These are phyloP conservation scores for Subacronicta megacephala DNA, from an alignment of 2,888 invertebrate genomes.

Conservation along the genomic window DNA sequence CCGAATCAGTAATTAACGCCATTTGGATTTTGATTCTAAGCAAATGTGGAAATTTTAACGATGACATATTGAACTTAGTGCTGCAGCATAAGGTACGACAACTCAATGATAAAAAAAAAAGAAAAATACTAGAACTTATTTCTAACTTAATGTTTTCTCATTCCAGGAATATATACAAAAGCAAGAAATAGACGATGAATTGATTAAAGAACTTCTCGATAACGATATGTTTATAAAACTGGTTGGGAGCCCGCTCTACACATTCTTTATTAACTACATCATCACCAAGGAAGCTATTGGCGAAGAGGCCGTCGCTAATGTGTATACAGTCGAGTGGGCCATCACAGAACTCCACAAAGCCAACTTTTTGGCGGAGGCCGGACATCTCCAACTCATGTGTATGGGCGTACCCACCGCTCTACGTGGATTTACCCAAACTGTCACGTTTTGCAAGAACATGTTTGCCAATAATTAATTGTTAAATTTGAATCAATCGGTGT, in stretches of 20 bases:
- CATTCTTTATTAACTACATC: slow-evolving; percentile 72
- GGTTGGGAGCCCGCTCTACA: slow-evolving; percentile 76
- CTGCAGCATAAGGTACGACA: slow-evolving; percentile 67
- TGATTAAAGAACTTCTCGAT: slow-evolving; percentile 79
- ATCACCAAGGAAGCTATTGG: slow-evolving; percentile 49
- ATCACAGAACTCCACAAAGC: slow-evolving; percentile 69
- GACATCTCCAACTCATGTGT: slow-evolving; percentile 73
- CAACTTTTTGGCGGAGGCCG: slow-evolving; percentile 78
- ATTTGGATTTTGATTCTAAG: slow-evolving; percentile 79
- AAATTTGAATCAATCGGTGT: slow-evolving; percentile 43
- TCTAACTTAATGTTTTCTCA: slow-evolving; percentile 4
- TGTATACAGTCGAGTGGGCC: slow-evolving; percentile 75
- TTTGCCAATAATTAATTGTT: slow-evolving; percentile 52
- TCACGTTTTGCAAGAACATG: slow-evolving; percentile 72
- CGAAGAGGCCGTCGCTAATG: slow-evolving; percentile 43
- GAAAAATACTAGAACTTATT: no score
- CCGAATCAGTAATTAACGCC: slow-evolving; percentile 64
- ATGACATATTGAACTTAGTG: slow-evolving; percentile 64
- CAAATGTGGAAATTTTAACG: slow-evolving; percentile 65
- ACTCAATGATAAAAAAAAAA: no score
- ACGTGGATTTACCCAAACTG: slow-evolving; percentile 77
- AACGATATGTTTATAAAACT: slow-evolving; percentile 75
- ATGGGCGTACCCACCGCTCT: slow-evolving; percentile 74
- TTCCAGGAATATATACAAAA: slow-evolving; percentile 71
- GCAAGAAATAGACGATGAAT: slow-evolving; percentile 73